Percentiles rank a stretch among this genome's conserved stretches.
These are phyloP conservation scores for Calliphora vomitoria DNA, from an alignment of 2,888 invertebrate genomes.

Conservation along the genomic window DNA sequence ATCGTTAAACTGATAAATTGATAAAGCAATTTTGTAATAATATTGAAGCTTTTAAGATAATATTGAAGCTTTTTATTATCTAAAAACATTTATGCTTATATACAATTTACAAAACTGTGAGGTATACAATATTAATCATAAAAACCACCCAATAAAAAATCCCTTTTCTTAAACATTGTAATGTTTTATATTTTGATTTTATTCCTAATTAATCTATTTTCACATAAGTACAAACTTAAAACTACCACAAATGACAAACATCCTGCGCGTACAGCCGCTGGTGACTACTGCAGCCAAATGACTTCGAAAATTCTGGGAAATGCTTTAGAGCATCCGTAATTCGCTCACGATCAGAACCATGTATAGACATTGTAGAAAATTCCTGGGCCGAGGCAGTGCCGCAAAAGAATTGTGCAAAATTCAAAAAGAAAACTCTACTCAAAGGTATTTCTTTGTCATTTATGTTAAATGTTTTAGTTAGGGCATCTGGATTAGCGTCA, in stretches of 20 bases:
- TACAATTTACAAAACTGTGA: no score
- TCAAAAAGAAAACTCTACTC: conserved; percentile 72
- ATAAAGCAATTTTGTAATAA: no score
- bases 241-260: conserved; percentile 64
- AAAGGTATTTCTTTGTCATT: conserved; percentile 24
- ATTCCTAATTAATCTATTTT: not conserved
- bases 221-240: not conserved
- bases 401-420: conserved; percentile 76
- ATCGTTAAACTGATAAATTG: no score
- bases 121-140: no score
- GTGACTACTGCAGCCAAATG: conserved; percentile 60
- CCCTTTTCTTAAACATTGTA: no score
- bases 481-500: not conserved
- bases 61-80: no score
- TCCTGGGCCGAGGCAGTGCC: conserved; percentile 49
- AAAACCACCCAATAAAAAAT: no score
- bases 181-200: not conserved
- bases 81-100: no score
- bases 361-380: conserved; percentile 53
- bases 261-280: conserved; percentile 50
- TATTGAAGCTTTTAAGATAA: no score
- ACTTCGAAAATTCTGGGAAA: conserved; percentile 71
- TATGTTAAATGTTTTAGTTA: conserved; percentile 1
- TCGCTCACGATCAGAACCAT: conserved; percentile 75
- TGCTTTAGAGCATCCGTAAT: conserved; percentile 72